Evolutionary conservation across 2,113 vertebrate species (phyloP).

Genomic region (Chiloscyllium plagiosum): DNA sequence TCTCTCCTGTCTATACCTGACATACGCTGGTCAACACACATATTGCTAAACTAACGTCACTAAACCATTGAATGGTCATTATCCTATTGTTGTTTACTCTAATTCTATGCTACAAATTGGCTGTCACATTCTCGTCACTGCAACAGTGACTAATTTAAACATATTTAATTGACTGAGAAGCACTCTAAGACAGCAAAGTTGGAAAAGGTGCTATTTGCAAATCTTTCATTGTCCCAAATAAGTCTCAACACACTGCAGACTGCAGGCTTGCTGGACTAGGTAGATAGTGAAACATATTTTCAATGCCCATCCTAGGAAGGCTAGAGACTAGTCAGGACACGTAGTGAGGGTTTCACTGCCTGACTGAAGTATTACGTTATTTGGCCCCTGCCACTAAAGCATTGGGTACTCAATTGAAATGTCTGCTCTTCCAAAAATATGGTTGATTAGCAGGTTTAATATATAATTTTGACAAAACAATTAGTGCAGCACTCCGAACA

Average conservation of each 20-base stretch:
- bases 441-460: background rate
- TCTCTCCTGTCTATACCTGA: too few relatives aligned
- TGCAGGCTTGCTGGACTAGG: background rate
- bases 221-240: background rate
- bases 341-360: background rate
- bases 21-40: too few relatives aligned
- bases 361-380: background rate
- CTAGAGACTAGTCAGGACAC: background rate
- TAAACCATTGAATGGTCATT: background rate
- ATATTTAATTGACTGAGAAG: background rate
- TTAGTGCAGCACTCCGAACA: background rate
- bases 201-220: background rate
- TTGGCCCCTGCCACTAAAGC: background rate
- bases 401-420: background rate
- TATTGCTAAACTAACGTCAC: background rate
- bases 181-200: background rate
- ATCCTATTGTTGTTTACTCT: background rate
- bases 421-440: background rate
- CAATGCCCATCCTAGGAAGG: background rate
- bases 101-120: background rate
- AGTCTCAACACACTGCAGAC: background rate
- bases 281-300: background rate
- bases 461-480: background rate
- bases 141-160: background rate
- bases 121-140: background rate